Evolutionary conservation across 2,113 vertebrate species (phyloP), one percentile per base, ranked within the genome.

Genomic region (Pachycephala philippinensis): DNA sequence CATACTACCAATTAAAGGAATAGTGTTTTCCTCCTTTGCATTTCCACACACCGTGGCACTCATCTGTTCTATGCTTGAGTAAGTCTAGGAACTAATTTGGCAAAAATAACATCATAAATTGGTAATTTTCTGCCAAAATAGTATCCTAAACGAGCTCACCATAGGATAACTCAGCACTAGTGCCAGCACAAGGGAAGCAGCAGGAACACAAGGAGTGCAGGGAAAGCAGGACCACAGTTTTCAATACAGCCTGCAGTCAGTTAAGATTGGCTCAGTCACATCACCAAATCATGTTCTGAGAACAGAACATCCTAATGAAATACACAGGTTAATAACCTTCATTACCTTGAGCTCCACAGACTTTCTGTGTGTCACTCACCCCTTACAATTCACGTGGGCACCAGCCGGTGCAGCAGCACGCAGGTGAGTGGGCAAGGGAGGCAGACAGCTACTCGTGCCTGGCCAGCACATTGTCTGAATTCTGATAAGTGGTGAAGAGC

Each of bases 351-450:
- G 37, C 35, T 84, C 68, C 42, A 39, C 16, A 54, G 68, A 28
- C 59, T 60, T 71, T 16, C 0, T 0, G 54, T 3, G 3, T 2
- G 0, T 33, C 52, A 11, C 22, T 74, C 74, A 57, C 40, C 54
- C 50, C 3, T 1, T 10, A 30, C 21, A 42, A 70, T 47, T 57
- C 50, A 42, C 5, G 9, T 44, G 35, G 53, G 84, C 60, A 90
- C 18, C 79, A 74, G 74, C 49, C 53, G 0, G 49, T 37, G 49
- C 31, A 75, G 17, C 17, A 47, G 64, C 53, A 44, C 9, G 1
- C 52, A 44, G 78, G 64, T n/a, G 37, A 82, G 45, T 17, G 79
- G 33, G 57, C 0, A 0, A 77, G 60, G 18, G 33, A 86, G 61
- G 49, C 79, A 95, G 75, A 54, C 54, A 92, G 72, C 64, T 57